Evolutionary conservation across 2,888 invertebrate species (phyloP), one percentile per base, ranked within the genome.

Genomic region (Patella pellucida): DNA sequence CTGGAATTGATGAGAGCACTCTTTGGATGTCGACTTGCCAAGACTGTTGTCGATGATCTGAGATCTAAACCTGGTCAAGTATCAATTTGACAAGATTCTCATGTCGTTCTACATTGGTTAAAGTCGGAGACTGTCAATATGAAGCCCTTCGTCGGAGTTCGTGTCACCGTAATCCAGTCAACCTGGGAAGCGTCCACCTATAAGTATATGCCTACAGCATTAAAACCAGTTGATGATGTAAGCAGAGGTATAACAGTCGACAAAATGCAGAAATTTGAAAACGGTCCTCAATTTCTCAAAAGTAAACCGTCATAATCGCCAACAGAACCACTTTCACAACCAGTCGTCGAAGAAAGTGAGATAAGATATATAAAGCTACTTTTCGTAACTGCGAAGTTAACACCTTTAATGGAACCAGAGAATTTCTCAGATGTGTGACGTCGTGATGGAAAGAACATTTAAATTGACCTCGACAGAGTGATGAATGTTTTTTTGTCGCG

Each of bases 211-310:
- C 76, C 70, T 4, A 76, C 73, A 2, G 19, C n/a, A 2, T 31
- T 51, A 15, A 76, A 76, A 41, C 76, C 73, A n/a, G 76, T 73
- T 3, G 76, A 76, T 23, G 71, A 62, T 62, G 54, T 76, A 14
- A 76, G 73, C 50, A 70, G 76, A 70, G 76, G 76, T 41, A n/a
- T 76, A 3, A 71, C 51, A n/a, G 72, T 69, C 5, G 52, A 52
- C 19, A 50, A 72, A n/a, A 72, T 76, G 72, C 41, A 41, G 41
- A 41, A 41, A 41, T 41, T 41, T 41, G 41, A 5, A 41, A 41
- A 52, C n/a, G 76, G 76, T 27, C 76, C 72, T 5, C 54, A 7
- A 52, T 76, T 76, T 23, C 76, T 76, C 14, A 27, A 19, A 41
- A 27, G 68, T 41, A 41, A 52, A 14, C 62, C 54, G 67, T 54